Base-by-base conservation (phyloP, 2,113 vertebrate species). In the Oreochromis aureus region DNA sequence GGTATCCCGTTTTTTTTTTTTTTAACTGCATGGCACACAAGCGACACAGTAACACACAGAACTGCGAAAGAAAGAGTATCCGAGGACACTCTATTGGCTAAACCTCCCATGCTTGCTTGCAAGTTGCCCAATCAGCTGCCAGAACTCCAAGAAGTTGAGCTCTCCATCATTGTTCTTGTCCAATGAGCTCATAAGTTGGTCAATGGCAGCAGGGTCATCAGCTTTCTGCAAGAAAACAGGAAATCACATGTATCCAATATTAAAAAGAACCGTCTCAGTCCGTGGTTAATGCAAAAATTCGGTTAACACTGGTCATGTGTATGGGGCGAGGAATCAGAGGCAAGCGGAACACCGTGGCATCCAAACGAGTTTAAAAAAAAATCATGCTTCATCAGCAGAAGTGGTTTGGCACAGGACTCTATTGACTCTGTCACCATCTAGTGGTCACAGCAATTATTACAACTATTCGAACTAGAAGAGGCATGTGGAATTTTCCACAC, bases 81-180 rank as follows among this genome's bases (percentile, higher is more conserved):
- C 15, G 76, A 59, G 86, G 82, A 48, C 86, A 10, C 54, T 41
- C 87, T 90, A 95, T 92, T 96, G 93, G 94, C 81, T 89, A 83
- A 94, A 94, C 30, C 92, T 90, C 10, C 91, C 91, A 5, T 91
- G 92, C 84, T 93, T 88, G 89, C 88, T 92, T 1, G 94, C 94
- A 41, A 96, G 89, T 12, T 84, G 91, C 27, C 96, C 96, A 95
- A 96, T 95, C 87, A 95, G 93, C 84, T 95, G 85, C 95, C 94
- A 96, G 95, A 94, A 95, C 85, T 96, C 94, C 85, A 92, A 81
- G 86, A 96, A 96, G 83, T 91, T 94, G 89, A 96, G 93, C 80
- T 95, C 94, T 79, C 95, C 94, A 58, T 96, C 96, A 55, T 92
- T 93, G 87, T 95, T 93, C 34, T 91, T 83, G 84, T 97, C 95